Conservation (phyloP, 2,888 invertebrate species). For the Cephus nigrinus region DNA sequence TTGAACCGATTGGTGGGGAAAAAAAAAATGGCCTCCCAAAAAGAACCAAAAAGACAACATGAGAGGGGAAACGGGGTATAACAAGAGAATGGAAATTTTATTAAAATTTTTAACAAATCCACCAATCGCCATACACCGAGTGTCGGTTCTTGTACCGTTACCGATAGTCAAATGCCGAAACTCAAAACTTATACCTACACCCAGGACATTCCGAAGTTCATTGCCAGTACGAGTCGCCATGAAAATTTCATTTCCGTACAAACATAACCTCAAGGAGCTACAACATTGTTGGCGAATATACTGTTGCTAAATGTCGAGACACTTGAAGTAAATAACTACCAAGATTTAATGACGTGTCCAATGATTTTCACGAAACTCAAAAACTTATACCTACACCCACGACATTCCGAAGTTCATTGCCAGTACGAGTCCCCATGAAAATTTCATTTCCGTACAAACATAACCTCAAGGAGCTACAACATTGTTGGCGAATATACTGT, state of each 20-base stretch:
- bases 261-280: neutral
- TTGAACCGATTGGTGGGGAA: slow-evolving; percentile 27
- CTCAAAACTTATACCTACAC: neutral
- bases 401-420: neutral
- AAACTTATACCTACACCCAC: neutral
- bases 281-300: neutral
- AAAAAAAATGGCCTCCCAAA: neutral
- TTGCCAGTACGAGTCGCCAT: neutral
- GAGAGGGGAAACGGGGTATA: neutral
- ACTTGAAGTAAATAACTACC: neutral
- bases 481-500: neutral
- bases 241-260: neutral
- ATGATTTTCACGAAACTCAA: neutral
- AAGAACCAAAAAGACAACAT: neutral
- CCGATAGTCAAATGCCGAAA: neutral
- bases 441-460: neutral
- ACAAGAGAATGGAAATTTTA: neutral
- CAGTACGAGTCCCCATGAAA: neutral
- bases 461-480: neutral
- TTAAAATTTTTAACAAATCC: neutral
- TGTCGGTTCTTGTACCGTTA: neutral
- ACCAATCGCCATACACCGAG: neutral
- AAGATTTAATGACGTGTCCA: neutral
- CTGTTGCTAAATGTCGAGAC: neutral
- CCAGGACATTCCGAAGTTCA: neutral